Evolutionary conservation across 23 tunicate species (phyloP), one percentile per base, ranked within the genome.

Genomic region (Clavelina lepadiformis): DNA sequence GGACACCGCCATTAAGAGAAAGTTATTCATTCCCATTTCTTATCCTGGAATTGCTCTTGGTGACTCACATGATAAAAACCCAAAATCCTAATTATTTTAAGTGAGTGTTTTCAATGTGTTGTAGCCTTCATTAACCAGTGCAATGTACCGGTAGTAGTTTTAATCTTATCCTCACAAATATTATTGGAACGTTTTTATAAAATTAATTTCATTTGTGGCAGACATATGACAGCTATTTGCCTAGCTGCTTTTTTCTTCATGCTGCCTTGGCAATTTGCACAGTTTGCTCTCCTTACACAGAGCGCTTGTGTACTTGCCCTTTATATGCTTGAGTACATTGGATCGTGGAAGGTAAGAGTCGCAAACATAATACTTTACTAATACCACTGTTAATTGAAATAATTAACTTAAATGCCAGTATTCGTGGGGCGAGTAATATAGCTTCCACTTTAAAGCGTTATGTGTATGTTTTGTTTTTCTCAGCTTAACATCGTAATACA

Each of bases 191-290:
- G n/a, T n/a, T n/a, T n/a, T n/a, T n/a, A n/a, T n/a, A n/a, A n/a
- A n/a, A n/a, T n/a, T n/a, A n/a, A n/a, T n/a, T n/a, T n/a, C n/a
- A n/a, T n/a, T n/a, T n/a, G n/a, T n/a, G n/a, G n/a, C 57, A 89
- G 97, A 35, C 97, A 89, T 36, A 58, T 74, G 73, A 46, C 63
- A 7, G 74, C 91, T 29, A 81, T 89, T 25, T 71, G 79, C 29
- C 37, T 68, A 45, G 89, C 89, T 46, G 94, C 99, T 27, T 94
- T 89, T 58, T 74, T 73, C 38, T 94, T 94, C 75, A 94, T 94
- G 99, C 67, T 94, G 33, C 94, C 99, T 47, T 94, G 99, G 99
- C 99, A 94, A 67, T 94, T 94, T 81, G 99, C 99, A 5, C 99
- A 94, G 66, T 94, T 94, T 76, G 99, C 99, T 28, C 79, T 94